Base-by-base conservation (phyloP, 30 jellyfish, hydroid and myxozoan genomes). In the Cassiopea xamachana region DNA sequence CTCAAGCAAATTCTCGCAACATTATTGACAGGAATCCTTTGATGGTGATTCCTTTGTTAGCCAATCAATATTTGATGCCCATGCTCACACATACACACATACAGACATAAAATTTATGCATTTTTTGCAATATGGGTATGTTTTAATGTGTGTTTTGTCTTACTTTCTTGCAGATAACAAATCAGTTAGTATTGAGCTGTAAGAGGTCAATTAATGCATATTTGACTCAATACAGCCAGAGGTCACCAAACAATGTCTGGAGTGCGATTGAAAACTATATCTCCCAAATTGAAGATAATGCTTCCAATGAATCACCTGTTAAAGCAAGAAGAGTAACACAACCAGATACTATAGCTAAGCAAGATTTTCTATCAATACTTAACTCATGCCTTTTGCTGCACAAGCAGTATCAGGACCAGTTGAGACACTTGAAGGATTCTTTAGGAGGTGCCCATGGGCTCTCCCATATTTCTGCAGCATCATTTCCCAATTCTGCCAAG, bases 381-480 rank as follows among this genome's bases (percentile, higher is more conserved):
- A 77, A 84, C 16, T 75, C 97, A 7, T 90, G 97, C n/a, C 48
- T 90, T 18, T 43, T 60, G 59, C 91, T 90, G 17, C 85, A 61
- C 67, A 90, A 90, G 50, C 97, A 90, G 69, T 76, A 82, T 48
- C 82, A 80, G 15, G 97, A 90, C 87, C 91, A 80, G 97, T 12
- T 90, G 46, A 80, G 92, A 39, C 90, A 90, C 87, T 90, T 90
- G 89, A 83, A 67, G 91, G 97, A 90, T 70, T 51, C 92, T 62
- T 83, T 90, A 16, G 97, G 97, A n/a, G 97, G 97, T 2, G 51
- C 97, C 19, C 90, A 90, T 83, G 70, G 91, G 39, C 69, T 90
- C 9, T 86, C 68, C 61, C 97, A 90, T 68, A 77, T 90, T 7
- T 87, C 97, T 13, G 93, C 93, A 14, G 18, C 83, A 17, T 70